Conservation (phyloP, 2,113 vertebrate species). For the Pedionomus torquatus region DNA sequence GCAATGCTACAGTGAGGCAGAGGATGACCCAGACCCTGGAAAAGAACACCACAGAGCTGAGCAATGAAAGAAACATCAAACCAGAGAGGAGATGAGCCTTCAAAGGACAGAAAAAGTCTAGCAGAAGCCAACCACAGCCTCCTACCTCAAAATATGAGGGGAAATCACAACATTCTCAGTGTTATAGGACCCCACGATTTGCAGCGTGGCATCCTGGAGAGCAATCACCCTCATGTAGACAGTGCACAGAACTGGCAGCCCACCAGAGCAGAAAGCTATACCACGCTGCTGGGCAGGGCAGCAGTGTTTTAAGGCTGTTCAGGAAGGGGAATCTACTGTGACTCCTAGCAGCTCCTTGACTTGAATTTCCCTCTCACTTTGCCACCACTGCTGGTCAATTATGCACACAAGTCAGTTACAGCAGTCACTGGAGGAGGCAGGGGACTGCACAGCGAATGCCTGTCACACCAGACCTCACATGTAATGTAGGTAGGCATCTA, state of each 20-base stretch:
- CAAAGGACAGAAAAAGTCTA: background rate
- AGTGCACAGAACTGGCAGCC: background rate
- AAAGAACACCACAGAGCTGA: background rate
- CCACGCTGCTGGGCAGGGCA: background rate
- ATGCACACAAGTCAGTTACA: background rate
- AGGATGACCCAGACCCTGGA: background rate
- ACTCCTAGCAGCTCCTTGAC: background rate
- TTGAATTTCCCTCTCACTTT: background rate
- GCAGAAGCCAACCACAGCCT: background rate
- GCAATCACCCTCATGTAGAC: background rate
- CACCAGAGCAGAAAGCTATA: background rate
- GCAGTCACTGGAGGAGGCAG: background rate
- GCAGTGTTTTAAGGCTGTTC: background rate
- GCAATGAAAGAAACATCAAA: background rate
- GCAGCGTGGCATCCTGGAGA: too few relatives aligned
- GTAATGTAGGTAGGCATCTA: accelerated
- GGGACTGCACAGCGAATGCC: background rate
- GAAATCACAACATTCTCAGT: background rate
- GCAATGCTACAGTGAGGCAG: background rate
- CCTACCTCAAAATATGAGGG: background rate
- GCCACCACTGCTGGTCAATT: background rate
- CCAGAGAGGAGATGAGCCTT: background rate
- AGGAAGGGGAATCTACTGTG: background rate
- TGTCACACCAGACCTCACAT: accelerated
- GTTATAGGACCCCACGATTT: accelerated